Base-by-base conservation (phyloP, 2,113 vertebrate species). In the Chaetorhynchus papuensis region DNA sequence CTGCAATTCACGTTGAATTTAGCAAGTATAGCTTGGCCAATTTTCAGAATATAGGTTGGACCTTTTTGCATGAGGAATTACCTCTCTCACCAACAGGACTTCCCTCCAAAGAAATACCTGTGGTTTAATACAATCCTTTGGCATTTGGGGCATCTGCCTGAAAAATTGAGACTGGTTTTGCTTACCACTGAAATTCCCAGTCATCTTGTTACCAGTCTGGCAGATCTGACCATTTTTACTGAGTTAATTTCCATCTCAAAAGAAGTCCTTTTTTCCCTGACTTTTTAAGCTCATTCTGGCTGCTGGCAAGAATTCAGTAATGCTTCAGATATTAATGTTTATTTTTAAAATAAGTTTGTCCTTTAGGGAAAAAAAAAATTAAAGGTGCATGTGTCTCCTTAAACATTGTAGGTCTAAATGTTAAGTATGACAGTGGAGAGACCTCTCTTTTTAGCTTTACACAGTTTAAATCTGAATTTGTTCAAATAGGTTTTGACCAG, bases 231-330 rank as follows among this genome's bases (percentile, higher is more conserved):
- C 63, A 75, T 41, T 95, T 92, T 59, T 82, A 56, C 64, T 78
- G 77, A 84, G 91, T 56, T 91, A 13, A 92, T 89, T 95, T 97
- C 77, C 83, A 87, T 54, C 76, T 78, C 39, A 68, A 87, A 92
- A 91, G 35, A 69, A 39, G 28, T 11, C 4, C 47, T 66, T 83
- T 92, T 42, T 33, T 3, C 4, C 64, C 39, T 83, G 44, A 78
- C 45, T 96, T 74, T 83, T 61, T 6, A 80, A 87, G 44, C 44
- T 81, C 1, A 0, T 86, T 91, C 41, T 91, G 41, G 63, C 59
- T 88, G 42, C 59, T 92, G 93, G 85, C 60, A 94, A 90, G 63
- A 90, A 78, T 81, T 83, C 83, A 89, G 45, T 42, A 74, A 72
- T 64, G 42, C 54, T 83, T 90, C 63, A 88, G 78, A 84, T 27